Base-by-base conservation (phyloP, 2,113 vertebrate genomes). In the Chaetodon trifascialis region DNA sequence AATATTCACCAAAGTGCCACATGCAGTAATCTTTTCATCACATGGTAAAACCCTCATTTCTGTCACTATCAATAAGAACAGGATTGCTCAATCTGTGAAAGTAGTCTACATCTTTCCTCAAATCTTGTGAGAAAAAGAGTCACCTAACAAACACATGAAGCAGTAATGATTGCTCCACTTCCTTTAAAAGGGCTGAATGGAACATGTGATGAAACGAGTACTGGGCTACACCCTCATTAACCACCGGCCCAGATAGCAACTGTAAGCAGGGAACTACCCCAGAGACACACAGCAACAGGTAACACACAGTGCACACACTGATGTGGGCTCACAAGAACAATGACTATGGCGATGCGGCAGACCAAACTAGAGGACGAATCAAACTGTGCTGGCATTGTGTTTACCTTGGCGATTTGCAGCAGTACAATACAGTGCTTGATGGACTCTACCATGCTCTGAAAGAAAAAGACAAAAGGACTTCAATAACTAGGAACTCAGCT, bases 391-490 rank as follows among this genome's bases (percentile, higher is more conserved):
- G 2, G 23, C n/a, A 9, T 21, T 14, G 40, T 12, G 90, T 94
- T 97, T 97, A 99, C 98, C 97, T 99, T 99, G 94, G 98, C 98
- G 91, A 99, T 99, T 93, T 99, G 98, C 91, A 99, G 97, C 91
- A 99, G 96, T 90, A 99, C 98, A 92, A 99, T 99, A 95, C 98
- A 99, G 94, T 99, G 98, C 94, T 99, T 99, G 96, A 99, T 99
- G 94, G 98, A 99, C 91, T 99, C 98, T 96, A 99, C 97, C 98
- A 99, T 99, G 96, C 96, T 97, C 98, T 99, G 94, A 70, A 91
- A 89, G 67, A 79, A 63, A 93, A 92, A 95, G 76, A 83, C 68
- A 91, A 66, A 65, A 14, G 34, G 30, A 76, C 82, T 72, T 76
- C 11, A 69, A 25, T 30, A 62, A 69, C 9, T 8, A 63, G 58